These are phyloP conservation scores for Urocolius indicus DNA, from an alignment of 2,113 vertebrate species.

Conservation along the genomic window DNA sequence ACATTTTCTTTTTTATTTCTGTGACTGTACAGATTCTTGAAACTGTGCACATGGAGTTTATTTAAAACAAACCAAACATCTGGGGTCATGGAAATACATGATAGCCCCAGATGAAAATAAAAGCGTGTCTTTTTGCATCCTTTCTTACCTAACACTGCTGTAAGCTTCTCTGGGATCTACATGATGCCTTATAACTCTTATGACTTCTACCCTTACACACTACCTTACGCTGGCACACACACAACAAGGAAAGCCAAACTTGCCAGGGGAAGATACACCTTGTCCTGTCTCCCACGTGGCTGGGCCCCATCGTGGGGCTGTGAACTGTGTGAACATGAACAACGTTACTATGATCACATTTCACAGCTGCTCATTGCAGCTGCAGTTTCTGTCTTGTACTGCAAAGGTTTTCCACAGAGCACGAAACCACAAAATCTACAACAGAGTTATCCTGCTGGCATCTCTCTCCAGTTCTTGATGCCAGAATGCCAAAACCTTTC, in stretches of 20 bases:
- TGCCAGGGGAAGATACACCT: not conserved
- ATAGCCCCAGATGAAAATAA: not conserved
- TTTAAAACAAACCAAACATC: not conserved
- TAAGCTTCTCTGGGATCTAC: not conserved
- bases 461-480: not conserved
- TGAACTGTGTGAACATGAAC: not conserved
- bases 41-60: not conserved
- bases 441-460: not conserved
- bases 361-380: not conserved
- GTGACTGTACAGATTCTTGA: not conserved
- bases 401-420: not conserved
- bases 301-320: not conserved
- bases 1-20: not conserved
- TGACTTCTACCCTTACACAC: not conserved
- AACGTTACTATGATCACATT: accelerated
- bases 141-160: not conserved
- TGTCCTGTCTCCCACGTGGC: not conserved
- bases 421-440: not conserved
- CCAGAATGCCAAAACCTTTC: not conserved
- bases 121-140: not conserved
- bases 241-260: not conserved
- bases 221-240: not conserved
- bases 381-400: not conserved
- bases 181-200: not conserved
- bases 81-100: not conserved